Evolutionary conservation across 1,140 invertebrate genomes (phyloP).

Genomic region (Centruroides sculpturatus): DNA sequence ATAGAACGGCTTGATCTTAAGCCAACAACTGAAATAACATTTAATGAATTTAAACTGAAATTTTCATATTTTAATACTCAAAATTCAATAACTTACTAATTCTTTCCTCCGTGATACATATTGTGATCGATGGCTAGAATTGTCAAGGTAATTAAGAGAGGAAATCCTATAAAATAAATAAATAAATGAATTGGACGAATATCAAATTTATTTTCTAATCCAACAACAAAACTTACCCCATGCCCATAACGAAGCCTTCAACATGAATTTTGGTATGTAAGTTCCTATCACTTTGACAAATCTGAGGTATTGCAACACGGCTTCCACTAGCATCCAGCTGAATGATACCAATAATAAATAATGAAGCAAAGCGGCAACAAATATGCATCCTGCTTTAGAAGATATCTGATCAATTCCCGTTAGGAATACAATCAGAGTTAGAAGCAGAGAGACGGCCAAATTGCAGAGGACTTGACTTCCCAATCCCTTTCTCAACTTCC

Average conservation of each 20-base stretch:
- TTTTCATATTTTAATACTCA: background rate
- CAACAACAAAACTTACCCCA: conserved; percentile 27
- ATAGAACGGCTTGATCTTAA: conserved; percentile 28
- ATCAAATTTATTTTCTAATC: background rate
- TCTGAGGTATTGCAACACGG: conserved; percentile 32
- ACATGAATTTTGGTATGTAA: conserved; percentile 29
- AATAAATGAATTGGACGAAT: background rate
- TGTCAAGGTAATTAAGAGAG: conserved; percentile 20
- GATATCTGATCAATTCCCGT: background rate
- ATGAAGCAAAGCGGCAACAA: conserved; percentile 29
- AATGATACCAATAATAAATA: conserved; percentile 34
- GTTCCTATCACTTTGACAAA: conserved; percentile 35
- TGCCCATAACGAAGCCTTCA: conserved; percentile 30
- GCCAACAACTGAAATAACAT: conserved; percentile 26
- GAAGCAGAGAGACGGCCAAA: background rate
- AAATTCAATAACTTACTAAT: conserved; percentile 1
- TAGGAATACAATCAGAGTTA: conserved; percentile 1
- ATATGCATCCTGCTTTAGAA: conserved; percentile 19
- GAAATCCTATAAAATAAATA: conserved; percentile 3
- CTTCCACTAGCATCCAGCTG: conserved; percentile 36
- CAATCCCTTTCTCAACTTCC: conserved; percentile 5
- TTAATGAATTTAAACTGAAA: background rate
- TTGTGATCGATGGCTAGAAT: conserved; percentile 15
- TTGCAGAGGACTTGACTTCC: conserved; percentile 3
- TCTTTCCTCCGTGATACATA: conserved; percentile 16